Evolutionary conservation across 2,797 vertebrate species (phyloP).

Genomic region (Tolypeutes matacus): DNA sequence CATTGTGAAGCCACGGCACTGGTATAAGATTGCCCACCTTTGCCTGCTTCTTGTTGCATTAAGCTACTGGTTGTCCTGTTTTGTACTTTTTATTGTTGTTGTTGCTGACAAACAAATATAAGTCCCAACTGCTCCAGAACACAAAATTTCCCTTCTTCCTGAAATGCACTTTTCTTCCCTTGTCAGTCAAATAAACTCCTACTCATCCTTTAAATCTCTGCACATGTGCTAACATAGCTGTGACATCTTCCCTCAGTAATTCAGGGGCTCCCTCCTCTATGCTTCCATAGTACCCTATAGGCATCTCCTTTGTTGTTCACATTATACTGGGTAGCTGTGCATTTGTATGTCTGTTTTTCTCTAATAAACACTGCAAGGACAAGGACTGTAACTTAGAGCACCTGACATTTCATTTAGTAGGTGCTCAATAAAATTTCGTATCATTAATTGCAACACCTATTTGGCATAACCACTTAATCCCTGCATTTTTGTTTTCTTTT

Average conservation of each 20-base stretch:
- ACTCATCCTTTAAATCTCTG: neutral
- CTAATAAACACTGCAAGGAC: neutral
- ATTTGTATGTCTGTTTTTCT: neutral
- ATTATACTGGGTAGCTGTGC: neutral
- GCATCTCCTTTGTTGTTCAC: neutral
- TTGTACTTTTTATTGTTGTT: neutral
- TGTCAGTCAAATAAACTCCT: neutral
- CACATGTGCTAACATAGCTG: neutral
- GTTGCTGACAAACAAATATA: neutral
- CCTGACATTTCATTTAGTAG: neutral
- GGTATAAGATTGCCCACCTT: accelerated
- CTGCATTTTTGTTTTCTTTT: neutral
- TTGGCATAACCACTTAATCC: neutral
- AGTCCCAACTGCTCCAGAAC: neutral
- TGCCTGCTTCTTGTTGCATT: no score
- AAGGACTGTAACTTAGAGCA: neutral
- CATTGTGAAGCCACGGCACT: accelerated
- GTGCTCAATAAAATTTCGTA: neutral
- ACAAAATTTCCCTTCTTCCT: neutral
- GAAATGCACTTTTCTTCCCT: neutral
- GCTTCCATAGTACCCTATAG: neutral
- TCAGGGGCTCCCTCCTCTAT: neutral
- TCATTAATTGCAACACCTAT: neutral
- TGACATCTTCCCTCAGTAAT: neutral
- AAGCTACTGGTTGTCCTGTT: neutral